These are phyloP conservation scores for Monochamus saltuarius DNA, from an alignment of 1,140 invertebrate genomes.

Conservation along the genomic window DNA sequence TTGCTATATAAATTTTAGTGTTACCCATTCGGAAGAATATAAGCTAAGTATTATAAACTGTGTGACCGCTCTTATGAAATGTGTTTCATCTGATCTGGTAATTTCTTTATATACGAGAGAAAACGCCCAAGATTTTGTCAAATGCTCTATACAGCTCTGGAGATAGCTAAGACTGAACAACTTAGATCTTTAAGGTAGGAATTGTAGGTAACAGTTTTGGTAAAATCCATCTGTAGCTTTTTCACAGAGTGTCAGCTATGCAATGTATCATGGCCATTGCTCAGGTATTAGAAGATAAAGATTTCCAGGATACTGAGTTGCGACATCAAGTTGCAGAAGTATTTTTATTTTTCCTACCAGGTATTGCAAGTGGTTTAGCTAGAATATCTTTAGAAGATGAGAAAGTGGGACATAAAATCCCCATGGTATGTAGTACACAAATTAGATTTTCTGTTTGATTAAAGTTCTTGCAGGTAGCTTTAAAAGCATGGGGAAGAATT, in stretches of 20 bases:
- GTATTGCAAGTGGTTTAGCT: constrained; percentile 59
- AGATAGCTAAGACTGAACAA: constrained; percentile 62
- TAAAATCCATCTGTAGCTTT: neutral
- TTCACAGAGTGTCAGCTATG: constrained; percentile 51
- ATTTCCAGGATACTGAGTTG: constrained; percentile 51
- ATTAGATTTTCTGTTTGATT: constrained; percentile 5
- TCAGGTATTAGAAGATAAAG: constrained; percentile 54
- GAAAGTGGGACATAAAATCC: constrained; percentile 62
- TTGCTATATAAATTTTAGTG: constrained; percentile 25
- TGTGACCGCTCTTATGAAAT: constrained; percentile 55
- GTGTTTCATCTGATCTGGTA: constrained; percentile 52
- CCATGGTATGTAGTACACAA: constrained; percentile 57
- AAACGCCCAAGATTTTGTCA: constrained; percentile 59
- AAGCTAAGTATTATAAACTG: constrained; percentile 59
- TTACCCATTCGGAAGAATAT: constrained; percentile 57
- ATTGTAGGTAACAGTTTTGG: constrained; percentile 18
- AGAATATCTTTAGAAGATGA: constrained; percentile 58
- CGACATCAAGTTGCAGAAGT: constrained; percentile 57
- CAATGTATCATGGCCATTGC: constrained; percentile 60
- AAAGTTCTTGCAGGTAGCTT: constrained; percentile 48
- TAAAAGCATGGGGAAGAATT: constrained; percentile 55
- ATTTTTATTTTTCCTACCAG: constrained; percentile 64
- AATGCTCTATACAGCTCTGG: constrained; percentile 59
- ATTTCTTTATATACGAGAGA: constrained; percentile 55
- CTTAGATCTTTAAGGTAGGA: constrained; percentile 57